Base-by-base conservation (phyloP, 1,140 invertebrate genomes). In the Vanessa atalanta region DNA sequence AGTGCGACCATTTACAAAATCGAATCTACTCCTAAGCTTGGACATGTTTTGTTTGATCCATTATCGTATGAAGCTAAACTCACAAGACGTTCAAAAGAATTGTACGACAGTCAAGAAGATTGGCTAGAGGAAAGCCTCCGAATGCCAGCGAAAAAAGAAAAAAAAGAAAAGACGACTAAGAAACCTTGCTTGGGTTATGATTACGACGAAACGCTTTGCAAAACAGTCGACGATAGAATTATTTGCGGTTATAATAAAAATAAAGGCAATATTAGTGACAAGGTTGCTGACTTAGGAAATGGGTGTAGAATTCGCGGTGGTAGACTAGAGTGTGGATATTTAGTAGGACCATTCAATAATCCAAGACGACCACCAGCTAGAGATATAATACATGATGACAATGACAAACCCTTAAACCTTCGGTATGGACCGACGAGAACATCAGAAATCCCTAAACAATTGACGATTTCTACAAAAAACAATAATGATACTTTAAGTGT, bases 231-330 rank as follows among this genome's bases (percentile, higher is more conserved):
- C 43, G 80, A 86, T 47, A 83, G 88, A 80, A 48, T 87, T 12
- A 65, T 89, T 37, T 91, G 87, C 76, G 89, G 89, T 13, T 91
- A 91, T 63, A 82, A 90, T 72, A 89, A 84, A 75, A 90, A 91
- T 75, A 65, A 74, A 51, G 86, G 80, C n/a, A 43, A 83, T 14
- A 53, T 77, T 20, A 76, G 78, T 1, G 66, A 82, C 7, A 37
- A 76, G 69, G 67, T 69, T 13, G 70, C 66, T 7, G 70, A 87
- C 61, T 31, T 85, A 16, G 80, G 78, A 23, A 83, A 87, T 68
- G 87, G 80, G 8, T 91, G 89, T 76, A 74, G 76, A 14, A 71
- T 81, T 23, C 82, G 85, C 7, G 81, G 77, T 43, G 80, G 84
- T 26, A 88, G 88, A 82, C 75, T 91, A 60, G 89, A 91, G 83